Conservation (phyloP, 2,888 invertebrate genomes). For the Chalcosyrphus nemorum region DNA sequence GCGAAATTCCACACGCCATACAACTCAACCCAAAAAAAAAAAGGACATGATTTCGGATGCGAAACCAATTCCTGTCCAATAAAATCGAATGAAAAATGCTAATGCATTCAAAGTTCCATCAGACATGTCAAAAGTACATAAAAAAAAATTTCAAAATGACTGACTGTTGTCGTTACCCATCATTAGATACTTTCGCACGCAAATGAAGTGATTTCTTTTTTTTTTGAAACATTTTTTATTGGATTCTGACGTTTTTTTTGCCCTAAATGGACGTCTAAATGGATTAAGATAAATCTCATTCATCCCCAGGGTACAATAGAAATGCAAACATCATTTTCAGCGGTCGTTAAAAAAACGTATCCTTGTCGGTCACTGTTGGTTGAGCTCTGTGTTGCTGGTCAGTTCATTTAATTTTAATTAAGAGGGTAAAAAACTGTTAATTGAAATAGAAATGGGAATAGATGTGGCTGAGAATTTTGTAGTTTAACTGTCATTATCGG, state of each 20-base stretch:
- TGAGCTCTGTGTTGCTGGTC: conserved; percentile 17
- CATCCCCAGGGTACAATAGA: neutral
- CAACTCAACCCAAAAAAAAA: neutral
- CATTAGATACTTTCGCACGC: neutral
- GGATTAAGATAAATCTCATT: conserved; percentile 5
- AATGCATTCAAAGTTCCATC: neutral
- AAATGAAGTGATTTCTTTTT: neutral
- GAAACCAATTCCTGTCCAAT: conserved; percentile 13
- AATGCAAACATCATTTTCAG: conserved; percentile 11
- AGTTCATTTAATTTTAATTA: neutral
- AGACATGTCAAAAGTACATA: neutral
- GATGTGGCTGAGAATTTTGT: neutral
- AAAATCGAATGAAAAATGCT: conserved; percentile 22
- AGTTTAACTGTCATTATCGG: neutral
- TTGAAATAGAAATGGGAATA: conserved; percentile 10
- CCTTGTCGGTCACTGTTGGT: conserved; percentile 24
- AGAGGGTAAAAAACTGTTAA: conserved; percentile 14
- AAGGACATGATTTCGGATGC: conserved; percentile 6
- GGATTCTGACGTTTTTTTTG: neutral
- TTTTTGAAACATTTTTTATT: neutral
- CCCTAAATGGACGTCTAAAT: neutral
- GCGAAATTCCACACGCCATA: too few species aligned
- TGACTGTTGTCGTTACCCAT: neutral
- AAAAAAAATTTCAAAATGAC: neutral
- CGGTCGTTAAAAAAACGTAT: conserved; percentile 6